Conservation (phyloP, 2,797 vertebrate species). For the Argyrosomus regius region DNA sequence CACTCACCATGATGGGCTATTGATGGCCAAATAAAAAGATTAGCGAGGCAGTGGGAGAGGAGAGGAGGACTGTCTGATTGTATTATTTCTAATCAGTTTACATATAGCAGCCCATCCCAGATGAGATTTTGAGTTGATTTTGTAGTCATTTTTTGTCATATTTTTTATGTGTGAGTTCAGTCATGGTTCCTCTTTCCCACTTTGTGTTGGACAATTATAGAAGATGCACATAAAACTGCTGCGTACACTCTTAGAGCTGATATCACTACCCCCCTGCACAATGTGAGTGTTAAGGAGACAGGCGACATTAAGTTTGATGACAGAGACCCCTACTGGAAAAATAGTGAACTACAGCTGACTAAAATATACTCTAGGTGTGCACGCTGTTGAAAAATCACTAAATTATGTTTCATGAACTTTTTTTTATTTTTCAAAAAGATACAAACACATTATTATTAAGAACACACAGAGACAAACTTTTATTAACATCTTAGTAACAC, state of each 20-base stretch:
- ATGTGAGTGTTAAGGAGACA: neutral
- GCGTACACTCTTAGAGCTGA: neutral
- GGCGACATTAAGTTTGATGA: slow-evolving; percentile 7
- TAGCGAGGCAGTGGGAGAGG: neutral
- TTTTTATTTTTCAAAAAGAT: neutral
- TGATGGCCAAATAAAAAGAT: neutral
- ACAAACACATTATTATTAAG: neutral
- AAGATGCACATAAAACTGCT: neutral
- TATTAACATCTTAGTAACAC: neutral
- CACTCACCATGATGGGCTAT: neutral
- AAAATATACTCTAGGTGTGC: no score
- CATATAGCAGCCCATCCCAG: neutral
- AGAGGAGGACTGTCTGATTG: neutral
- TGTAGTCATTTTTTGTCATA: neutral
- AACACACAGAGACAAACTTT: no score
- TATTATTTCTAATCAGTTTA: slow-evolving; percentile 8
- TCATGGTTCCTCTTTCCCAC: neutral
- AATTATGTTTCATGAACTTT: no score
- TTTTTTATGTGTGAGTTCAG: slow-evolving; percentile 6
- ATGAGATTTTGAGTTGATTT: neutral
- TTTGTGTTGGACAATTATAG: neutral
- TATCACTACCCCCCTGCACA: slow-evolving; percentile 2
- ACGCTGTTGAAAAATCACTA: neutral
- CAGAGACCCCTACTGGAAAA: slow-evolving; percentile 77
- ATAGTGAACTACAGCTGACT: slow-evolving; percentile 11